phyloP scores from a whole-genome alignment of 2,113 vertebrate genomes.

The Ailuropoda melanoleuca region DNA sequence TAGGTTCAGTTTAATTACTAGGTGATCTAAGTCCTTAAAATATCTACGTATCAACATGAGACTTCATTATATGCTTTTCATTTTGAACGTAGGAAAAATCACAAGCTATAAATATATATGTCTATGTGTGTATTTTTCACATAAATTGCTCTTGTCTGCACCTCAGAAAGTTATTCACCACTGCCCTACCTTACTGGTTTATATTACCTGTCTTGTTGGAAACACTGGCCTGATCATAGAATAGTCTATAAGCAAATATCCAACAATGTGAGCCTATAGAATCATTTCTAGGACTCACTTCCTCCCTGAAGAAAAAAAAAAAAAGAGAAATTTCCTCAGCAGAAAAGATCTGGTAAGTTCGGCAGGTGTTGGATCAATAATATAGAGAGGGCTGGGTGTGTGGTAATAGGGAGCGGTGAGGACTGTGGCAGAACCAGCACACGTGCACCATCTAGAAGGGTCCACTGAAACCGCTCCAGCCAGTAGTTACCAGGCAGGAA shows the following conservation, averaged over 20 bases:
- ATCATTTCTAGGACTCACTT: neutral
- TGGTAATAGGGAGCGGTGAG: neutral
- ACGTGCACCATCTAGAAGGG: rapidly evolving
- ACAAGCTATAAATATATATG: neutral
- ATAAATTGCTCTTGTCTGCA: neutral
- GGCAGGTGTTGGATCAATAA: neutral
- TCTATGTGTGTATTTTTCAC: no score
- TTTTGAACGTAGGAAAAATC: neutral
- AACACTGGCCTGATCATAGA: neutral
- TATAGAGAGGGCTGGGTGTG: neutral
- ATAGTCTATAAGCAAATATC: neutral
- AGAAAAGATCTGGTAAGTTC: neutral
- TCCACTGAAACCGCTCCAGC: neutral
- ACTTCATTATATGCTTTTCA: neutral
- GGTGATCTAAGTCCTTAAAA: neutral
- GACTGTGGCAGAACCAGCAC: neutral
- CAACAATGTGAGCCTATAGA: neutral
- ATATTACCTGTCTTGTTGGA: neutral
- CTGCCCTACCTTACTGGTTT: neutral
- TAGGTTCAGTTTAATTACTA: neutral
- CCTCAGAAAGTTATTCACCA: neutral
- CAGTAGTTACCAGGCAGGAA: neutral
- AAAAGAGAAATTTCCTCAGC: neutral
- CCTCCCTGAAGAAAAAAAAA: neutral
- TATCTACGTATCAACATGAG: neutral